Evolutionary conservation across 2,797 vertebrate species (phyloP), one percentile per base, ranked within the genome.

Genomic region (Novumbra hubbsi): DNA sequence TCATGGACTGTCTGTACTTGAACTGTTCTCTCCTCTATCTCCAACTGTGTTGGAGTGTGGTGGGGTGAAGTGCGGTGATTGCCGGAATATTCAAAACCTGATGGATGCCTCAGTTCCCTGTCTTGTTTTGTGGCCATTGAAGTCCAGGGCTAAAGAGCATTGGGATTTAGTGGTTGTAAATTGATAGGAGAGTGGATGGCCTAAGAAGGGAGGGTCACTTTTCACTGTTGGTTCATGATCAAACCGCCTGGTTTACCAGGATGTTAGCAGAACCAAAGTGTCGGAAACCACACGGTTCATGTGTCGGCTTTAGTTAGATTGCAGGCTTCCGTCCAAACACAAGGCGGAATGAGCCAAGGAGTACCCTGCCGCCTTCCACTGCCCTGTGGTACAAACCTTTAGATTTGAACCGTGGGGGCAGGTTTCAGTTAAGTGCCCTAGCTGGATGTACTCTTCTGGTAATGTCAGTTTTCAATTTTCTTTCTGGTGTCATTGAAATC

Each of bases 51-150:
- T 45, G 41, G 41, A 6, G 14, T 45, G 11, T 45, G 41, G 41
- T 45, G 41, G 41, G 41, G 41, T 88, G 88, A 89, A 84, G 83
- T 73, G 15, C 64, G 78, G 32, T 68, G 80, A 74, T 79, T 75
- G 85, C 79, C 55, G 79, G 84, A 83, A 65, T 28, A 93, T 92
- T 94, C 94, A 95, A 95, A 93, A 89, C 78, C 74, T 95, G 94
- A 96, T 93, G 89, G 93, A 95, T 96, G 92, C 90, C 91, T 92
- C 92, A 45, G 41, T 11, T 3, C 90, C 88, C 74, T 73, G 74
- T 93, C 89, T 84, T 82, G 92, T 94, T 90, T 85, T 93, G n/a
- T 92, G 93, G 91, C 83, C 87, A 45, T 45, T 14, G 12, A 45
- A 45, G 41, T 12, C 12, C 9, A 14, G 41, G 41, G 41, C 41